Base-by-base conservation (phyloP, 92 coral and sea anemone genomes). In the Epizoanthus scotinus region DNA sequence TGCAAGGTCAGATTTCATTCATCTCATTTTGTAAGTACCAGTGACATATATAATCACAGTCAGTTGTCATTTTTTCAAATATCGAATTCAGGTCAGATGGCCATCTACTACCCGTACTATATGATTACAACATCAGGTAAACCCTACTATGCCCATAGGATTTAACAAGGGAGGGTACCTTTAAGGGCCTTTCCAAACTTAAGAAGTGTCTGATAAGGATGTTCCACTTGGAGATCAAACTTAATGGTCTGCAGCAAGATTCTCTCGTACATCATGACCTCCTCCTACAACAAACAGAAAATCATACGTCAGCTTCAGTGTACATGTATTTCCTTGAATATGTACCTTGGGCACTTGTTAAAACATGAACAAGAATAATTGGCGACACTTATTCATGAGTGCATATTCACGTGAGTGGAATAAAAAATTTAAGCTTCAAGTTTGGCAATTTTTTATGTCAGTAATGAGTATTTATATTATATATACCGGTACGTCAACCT, bases 221-320 rank as follows among this genome's bases (percentile, higher is more conserved):
- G 99, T 26, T 95, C 99, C 34, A 95, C 98, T 91, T 95, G 99
- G 13, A 95, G 87, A 67, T 93, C 98, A 89, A 95, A 95, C 79
- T 93, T 95, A 58, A 95, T 95, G 29, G 98, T 93, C 78, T 95
- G 98, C 12, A 95, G 78, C 29, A 93, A 49, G 28, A 95, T 93
- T 78, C 99, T 82, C 87, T 95, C 98, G 47, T 95, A 93, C 87
- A 91, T 89, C 98, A 95, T 95, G n/a, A 95, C 98, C 83, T 95
- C 98, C 55, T 95, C 98, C 98, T 95, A 20, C 26, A 17, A 49
- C 24, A 52, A 31, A 47, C n/a, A 24, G 20, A 18, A 53, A 19
- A 55, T 38, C 12, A 12, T 9, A 7, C 3, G 12, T 9, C 15
- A 28, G 25, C 27, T 19, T 17, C 1, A 17, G 25, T 24, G 79